Evolutionary conservation across 1,140 invertebrate species (phyloP).

Genomic region (Asobara japonica): DNA sequence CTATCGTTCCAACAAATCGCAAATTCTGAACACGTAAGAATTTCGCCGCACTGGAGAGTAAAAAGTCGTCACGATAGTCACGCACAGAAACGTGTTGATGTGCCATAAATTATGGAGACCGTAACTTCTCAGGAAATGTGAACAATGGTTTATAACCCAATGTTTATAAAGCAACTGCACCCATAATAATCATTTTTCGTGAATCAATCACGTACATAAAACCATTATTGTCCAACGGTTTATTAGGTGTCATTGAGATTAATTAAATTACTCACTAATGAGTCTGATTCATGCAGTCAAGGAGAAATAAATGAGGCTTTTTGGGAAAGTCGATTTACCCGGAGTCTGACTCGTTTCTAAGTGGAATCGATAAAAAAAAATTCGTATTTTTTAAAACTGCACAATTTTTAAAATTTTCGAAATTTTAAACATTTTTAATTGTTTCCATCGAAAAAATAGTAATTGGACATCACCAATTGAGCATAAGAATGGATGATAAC

Average conservation of each 20-base stretch:
- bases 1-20: no score
- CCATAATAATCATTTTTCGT: not conserved
- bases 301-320: no score
- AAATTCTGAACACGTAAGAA: not conserved
- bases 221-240: not conserved
- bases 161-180: not conserved
- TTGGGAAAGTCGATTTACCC: no score
- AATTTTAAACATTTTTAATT: no score
- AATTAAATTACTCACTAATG: not conserved
- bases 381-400: no score
- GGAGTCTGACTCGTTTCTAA: no score
- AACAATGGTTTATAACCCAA: not conserved
- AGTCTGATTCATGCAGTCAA: not conserved
- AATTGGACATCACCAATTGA: not conserved
- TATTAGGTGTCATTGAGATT: not conserved
- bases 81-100: not conserved
- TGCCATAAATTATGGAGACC: not conserved
- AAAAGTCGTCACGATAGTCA: not conserved
- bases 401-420: no score
- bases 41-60: not conserved
- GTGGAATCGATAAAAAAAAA: no score
- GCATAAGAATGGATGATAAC: constrained; percentile 38
- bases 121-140: not conserved
- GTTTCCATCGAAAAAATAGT: no score
- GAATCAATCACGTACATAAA: not conserved